Evolutionary conservation across 2,113 vertebrate species (phyloP).

Genomic region (Amblyopsis rosae): DNA sequence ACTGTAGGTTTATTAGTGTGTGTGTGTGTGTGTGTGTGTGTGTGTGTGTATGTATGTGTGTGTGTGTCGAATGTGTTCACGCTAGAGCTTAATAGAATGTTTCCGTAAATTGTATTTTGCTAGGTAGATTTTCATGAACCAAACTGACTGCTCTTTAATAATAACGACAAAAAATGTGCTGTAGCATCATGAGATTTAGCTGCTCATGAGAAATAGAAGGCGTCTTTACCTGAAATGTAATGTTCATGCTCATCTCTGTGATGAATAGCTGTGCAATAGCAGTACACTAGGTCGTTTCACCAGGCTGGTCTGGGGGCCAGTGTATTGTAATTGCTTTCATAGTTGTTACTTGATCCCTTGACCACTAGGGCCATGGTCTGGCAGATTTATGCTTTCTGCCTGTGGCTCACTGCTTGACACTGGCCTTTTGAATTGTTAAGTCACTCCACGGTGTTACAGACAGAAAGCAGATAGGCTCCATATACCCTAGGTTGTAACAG

Average conservation of each 20-base stretch:
- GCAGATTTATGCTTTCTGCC: slow-evolving; percentile 55
- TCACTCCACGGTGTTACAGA: slow-evolving; percentile 29
- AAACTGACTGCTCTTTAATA: too few species aligned
- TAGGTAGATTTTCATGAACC: too few species aligned
- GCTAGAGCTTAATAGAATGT: too few species aligned
- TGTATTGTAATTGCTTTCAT: not conserved
- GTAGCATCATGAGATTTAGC: too few species aligned
- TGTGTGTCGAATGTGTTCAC: too few species aligned
- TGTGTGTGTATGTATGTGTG: too few species aligned
- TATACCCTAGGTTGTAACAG: slow-evolving; percentile 1
- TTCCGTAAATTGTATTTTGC: too few species aligned
- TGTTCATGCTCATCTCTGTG: not conserved
- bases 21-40: too few species aligned
- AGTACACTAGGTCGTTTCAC: not conserved
- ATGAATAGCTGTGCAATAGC: not conserved
- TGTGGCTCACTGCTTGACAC: slow-evolving; percentile 44
- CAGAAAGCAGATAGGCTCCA: not conserved
- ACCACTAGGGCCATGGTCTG: slow-evolving; percentile 15
- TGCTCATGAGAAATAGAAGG: too few species aligned
- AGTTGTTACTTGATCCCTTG: slow-evolving; percentile 13
- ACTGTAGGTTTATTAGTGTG: too few species aligned
- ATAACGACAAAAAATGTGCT: too few species aligned
- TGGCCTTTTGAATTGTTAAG: slow-evolving; percentile 39
- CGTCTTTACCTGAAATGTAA: too few species aligned
- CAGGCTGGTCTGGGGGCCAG: not conserved